Base-by-base conservation (phyloP, 2,888 invertebrate genomes). In the Dichetophora obliterata region DNA sequence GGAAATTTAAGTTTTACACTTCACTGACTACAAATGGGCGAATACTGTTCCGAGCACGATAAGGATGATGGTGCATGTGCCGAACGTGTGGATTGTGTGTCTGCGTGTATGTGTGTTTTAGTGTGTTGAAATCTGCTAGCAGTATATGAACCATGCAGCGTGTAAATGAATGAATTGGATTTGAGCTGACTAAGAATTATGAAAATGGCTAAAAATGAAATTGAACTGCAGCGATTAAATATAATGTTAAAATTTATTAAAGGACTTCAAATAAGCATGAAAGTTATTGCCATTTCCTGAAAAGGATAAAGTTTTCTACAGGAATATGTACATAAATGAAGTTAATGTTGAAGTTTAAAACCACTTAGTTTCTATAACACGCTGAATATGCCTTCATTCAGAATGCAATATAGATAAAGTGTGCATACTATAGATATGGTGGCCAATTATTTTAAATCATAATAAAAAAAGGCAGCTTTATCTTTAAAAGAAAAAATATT, bases 21-120 rank as follows among this genome's bases (percentile, higher is more conserved):
- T 71, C 71, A 71, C 59, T 59, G 71, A 37, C 14, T 71, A 71
- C 57, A 57, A 71, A 71, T 71, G 71, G 71, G 37, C 43, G 37
- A 70, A 59, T 57, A 57, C 59, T 71, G 57, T 24, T 57, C 22
- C 37, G 59, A 34, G 59, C n/a, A 37, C 59, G 59, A 71, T 71
- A 59, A 71, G 59, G 14, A 11, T 71, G 37, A 19, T 57, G 19
- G 9, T 66, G 24, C 9, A n/a, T 31, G 34, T 61, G 24, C 63
- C 8, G 16, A 4, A 31, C 16, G 27, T n/a, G n/a, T 24, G 24
- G 11, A 16, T 68, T 69, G 6, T 70, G 5, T 66, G 16, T 43
- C 6, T 70, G 34, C 27, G 66, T 37, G 24, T 8, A 11, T 22
- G 16, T 54, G 50, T 24, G 16, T 9, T 11, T 34, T 11, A 2